A percentile compares a stretch with the other conserved stretches of the same genome.
Conservation (phyloP, 2,113 vertebrate genomes). For the Grallaria varia region DNA sequence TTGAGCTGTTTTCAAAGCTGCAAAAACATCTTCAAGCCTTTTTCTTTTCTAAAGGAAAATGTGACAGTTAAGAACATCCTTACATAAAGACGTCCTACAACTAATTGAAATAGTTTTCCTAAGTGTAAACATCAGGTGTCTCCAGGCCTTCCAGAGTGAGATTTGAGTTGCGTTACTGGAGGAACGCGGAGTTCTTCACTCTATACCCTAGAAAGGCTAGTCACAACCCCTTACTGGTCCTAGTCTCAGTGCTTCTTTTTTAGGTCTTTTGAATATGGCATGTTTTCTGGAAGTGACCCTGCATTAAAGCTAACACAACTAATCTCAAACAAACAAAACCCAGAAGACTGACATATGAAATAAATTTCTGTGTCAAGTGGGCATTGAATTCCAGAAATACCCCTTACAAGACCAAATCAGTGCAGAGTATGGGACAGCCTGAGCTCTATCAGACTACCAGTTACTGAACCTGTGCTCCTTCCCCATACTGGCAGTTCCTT, state of each 20-base stretch:
- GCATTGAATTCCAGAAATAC: neutral
- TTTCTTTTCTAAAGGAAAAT: neutral
- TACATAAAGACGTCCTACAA: neutral
- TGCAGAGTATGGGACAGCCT: neutral
- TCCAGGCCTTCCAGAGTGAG: neutral
- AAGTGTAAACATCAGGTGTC: neutral
- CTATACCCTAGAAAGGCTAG: neutral
- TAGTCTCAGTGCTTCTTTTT: neutral
- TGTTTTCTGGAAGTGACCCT: neutral
- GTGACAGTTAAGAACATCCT: neutral
- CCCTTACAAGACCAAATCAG: neutral
- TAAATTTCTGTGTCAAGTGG: neutral
- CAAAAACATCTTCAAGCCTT: neutral
- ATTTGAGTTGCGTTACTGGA: neutral
- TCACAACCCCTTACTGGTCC: neutral
- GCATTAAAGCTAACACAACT: neutral
- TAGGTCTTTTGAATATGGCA: neutral
- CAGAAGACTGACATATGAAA: neutral
- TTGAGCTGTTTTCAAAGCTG: neutral
- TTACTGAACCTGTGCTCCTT: neutral
- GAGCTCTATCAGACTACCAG: neutral
- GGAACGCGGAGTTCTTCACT: neutral
- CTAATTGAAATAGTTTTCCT: neutral
- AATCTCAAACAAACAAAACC: neutral
- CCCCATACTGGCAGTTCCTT: neutral